These are phyloP conservation scores for Bungarus multicinctus DNA, from an alignment of 2,113 vertebrate species.

Conservation along the genomic window DNA sequence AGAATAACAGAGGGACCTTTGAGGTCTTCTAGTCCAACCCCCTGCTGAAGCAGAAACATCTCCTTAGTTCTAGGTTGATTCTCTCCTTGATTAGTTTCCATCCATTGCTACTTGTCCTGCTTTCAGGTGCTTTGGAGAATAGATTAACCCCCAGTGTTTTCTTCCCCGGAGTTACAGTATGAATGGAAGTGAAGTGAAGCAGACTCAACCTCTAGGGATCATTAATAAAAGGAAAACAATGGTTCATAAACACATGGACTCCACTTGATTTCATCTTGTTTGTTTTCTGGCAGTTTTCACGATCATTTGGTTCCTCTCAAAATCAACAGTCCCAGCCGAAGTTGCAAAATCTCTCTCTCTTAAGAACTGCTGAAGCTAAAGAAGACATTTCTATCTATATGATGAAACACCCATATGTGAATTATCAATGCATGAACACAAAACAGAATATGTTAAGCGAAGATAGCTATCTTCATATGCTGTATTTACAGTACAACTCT, in stretches of 20 bases:
- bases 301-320: neutral
- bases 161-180: neutral
- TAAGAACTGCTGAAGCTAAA: neutral
- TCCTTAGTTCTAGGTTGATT: neutral
- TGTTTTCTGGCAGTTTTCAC: neutral
- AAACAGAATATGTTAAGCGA: neutral
- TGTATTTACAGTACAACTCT: neutral
- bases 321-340: neutral
- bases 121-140: neutral
- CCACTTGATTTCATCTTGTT: neutral
- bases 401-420: neutral
- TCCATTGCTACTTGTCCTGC: neutral
- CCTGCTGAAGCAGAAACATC: neutral
- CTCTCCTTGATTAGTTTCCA: neutral
- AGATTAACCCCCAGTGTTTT: neutral
- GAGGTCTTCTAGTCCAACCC: neutral
- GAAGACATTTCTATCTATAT: neutral
- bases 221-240: neutral
- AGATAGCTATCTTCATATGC: neutral
- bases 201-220: neutral
- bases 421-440: neutral
- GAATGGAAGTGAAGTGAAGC: neutral
- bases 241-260: neutral
- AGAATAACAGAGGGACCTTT: neutral
- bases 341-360: neutral